These are phyloP conservation scores for Scaptomyza caliginosa DNA, from an alignment of 2,888 invertebrate species.

Conservation along the genomic window DNA sequence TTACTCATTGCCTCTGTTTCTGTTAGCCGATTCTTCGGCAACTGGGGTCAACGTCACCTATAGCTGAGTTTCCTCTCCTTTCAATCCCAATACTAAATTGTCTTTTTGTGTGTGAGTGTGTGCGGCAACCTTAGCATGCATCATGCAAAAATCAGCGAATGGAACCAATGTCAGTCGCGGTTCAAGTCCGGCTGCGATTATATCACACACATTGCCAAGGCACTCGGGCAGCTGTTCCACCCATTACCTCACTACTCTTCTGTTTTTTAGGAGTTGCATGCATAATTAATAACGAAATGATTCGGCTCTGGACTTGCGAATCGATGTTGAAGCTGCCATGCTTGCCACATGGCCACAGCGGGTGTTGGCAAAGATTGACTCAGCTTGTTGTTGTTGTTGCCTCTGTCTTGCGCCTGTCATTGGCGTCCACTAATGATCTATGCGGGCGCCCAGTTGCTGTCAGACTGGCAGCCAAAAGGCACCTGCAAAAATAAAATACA, in stretches of 20 bases:
- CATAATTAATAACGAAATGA: conserved; percentile 64
- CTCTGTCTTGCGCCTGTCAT: conserved; percentile 48
- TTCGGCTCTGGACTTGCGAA: conserved; percentile 34
- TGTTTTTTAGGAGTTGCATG: conserved; percentile 39
- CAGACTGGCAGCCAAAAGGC: conserved; percentile 44
- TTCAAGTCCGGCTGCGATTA: conserved; percentile 64
- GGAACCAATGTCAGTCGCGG: conserved; percentile 71
- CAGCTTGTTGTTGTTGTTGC: conserved; percentile 30
- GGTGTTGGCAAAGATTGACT: conserved; percentile 47
- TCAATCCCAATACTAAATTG: neutral
- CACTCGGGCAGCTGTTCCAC: conserved; percentile 31
- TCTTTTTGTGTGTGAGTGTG: conserved; percentile 2
- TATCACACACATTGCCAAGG: conserved; percentile 38
- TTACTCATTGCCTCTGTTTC: conserved; percentile 22
- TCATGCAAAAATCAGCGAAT: conserved; percentile 67
- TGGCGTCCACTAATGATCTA: conserved; percentile 65
- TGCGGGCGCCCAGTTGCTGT: conserved; percentile 58
- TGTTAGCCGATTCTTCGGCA: conserved; percentile 31
- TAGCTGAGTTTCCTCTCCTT: neutral
- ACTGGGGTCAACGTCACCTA: conserved; percentile 49
- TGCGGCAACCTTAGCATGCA: conserved; percentile 55
- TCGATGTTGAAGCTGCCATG: conserved; percentile 27
- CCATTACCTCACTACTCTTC: too few relatives aligned
- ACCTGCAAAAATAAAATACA: conserved; percentile 64
- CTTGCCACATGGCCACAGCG: conserved; percentile 37